These are phyloP conservation scores for Acipenser ruthenus DNA, from an alignment of 2,797 vertebrate species.

Conservation along the genomic window DNA sequence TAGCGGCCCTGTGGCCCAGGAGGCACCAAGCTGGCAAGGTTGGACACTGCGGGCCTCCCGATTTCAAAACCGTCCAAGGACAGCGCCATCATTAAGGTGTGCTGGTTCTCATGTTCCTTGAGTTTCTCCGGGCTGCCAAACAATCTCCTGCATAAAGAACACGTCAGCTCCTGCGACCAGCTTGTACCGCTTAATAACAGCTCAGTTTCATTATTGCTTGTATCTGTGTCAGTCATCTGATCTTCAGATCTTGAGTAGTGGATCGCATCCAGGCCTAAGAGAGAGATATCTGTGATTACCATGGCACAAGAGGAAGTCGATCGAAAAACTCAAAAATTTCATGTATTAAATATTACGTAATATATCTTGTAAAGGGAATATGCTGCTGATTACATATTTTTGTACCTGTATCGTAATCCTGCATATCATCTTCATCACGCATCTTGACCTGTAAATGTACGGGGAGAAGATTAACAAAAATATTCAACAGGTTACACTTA, in stretches of 20 bases:
- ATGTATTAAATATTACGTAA: not conserved
- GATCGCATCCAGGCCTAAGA: conserved; percentile 47
- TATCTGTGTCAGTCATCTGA: conserved; percentile 51
- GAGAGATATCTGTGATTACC: conserved; percentile 14
- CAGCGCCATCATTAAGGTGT: conserved; percentile 55
- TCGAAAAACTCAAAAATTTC: not conserved
- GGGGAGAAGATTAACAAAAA: conserved; percentile 35
- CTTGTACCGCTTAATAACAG: conserved; percentile 37
- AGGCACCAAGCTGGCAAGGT: not conserved
- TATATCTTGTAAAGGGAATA: conserved; percentile 1
- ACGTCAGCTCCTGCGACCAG: conserved; percentile 52
- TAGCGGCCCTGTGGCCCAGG: conserved; percentile 46
- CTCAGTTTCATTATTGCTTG: conserved; percentile 37
- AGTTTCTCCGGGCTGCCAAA: conserved; percentile 61
- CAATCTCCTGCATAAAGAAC: conserved; percentile 71
- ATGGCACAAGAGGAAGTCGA: not conserved
- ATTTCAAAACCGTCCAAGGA: conserved; percentile 43
- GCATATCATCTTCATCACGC: conserved; percentile 38
- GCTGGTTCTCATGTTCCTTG: conserved; percentile 60
- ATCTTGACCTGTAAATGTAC: conserved; percentile 46
- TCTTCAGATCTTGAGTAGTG: conserved; percentile 41
- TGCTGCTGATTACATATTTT: conserved; percentile 9
- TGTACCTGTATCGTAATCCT: conserved; percentile 48
- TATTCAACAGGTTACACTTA: too few relatives aligned
- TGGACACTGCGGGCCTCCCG: conserved; percentile 20